Evolutionary conservation across 2,113 vertebrate species (phyloP), one percentile per base, ranked within the genome.

Genomic region (Scartelaos histophorus): DNA sequence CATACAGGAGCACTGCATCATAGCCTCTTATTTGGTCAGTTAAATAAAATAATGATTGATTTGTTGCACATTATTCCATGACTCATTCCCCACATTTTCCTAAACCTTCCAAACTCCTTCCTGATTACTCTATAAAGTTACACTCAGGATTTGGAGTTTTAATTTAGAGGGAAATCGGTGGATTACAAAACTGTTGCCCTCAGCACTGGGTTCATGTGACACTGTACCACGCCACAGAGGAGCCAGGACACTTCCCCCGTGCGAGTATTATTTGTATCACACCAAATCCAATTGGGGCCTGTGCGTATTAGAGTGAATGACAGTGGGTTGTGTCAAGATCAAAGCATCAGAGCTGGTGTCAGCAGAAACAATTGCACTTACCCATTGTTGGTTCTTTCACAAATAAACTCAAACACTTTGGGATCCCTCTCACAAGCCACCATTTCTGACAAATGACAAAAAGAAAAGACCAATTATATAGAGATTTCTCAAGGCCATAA

Each of bases 331-430:
- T 66, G 13, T n/a, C 25, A n/a, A 53, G 82, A 83, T 84, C 78
- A 80, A 74, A 82, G 70, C 68, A 83, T 84, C 70, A 80, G 43
- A 71, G 58, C 13, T 51, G 24, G 69, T 46, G 65, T 70, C 69
- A 15, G 53, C 16, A 45, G 60, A 85, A 75, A 77, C 66, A 69
- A 71, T 78, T 73, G 81, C 54, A 78, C 71, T 69, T 56, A 67
- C 47, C 16, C 34, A 35, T 1, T 17, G 10, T 35, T 12, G 34
- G 61, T 64, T 64, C 17, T 64, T 64, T 38, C 11, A 38, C 17
- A 43, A 38, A 38, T 38, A n/a, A 34, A n/a, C 61, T 38, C 29
- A 4, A 13, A 38, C 58, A 19, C 58, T 85, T 64, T 49, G 72
- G 56, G 71, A 45, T 29, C 22, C 19, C 51, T 54, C 19, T n/a